phyloP scores from a whole-genome alignment of 1,140 invertebrate species.

The Mactra quadrangularis region DNA sequence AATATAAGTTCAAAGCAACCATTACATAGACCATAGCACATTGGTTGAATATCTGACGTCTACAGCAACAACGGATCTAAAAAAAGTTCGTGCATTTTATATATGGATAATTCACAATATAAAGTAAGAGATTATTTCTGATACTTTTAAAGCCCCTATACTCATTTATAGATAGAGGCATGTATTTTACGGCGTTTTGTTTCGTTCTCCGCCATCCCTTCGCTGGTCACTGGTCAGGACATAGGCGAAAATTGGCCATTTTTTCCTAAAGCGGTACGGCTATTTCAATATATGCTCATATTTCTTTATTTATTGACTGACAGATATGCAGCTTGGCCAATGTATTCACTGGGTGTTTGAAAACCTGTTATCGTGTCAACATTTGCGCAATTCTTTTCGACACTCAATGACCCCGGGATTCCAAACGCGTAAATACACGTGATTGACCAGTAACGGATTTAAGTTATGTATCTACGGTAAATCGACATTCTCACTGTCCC shows the following conservation, averaged over 20 bases:
- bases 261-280: neutral
- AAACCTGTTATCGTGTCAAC: no score
- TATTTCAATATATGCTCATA: neutral
- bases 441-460: no score
- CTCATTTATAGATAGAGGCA: neutral
- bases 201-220: neutral
- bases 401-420: no score
- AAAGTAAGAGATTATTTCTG: slow-evolving; percentile 47
- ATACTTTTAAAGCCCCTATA: no score
- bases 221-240: neutral
- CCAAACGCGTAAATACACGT: no score
- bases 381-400: no score
- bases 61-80: neutral
- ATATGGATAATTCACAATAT: slow-evolving; percentile 57
- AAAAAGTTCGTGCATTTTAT: slow-evolving; percentile 49
- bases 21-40: slow-evolving; percentile 4
- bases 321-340: no score
- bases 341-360: no score
- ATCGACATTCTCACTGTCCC: no score
- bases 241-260: neutral
- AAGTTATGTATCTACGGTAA: no score
- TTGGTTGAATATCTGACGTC: slow-evolving; percentile 29
- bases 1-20: no score
- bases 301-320: neutral
- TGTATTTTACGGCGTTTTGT: neutral